A percentile compares a stretch with the other conserved stretches of the same genome.
phyloP scores from a whole-genome alignment of 2,888 invertebrate species.

The Rhagophthalmus giganteus region DNA sequence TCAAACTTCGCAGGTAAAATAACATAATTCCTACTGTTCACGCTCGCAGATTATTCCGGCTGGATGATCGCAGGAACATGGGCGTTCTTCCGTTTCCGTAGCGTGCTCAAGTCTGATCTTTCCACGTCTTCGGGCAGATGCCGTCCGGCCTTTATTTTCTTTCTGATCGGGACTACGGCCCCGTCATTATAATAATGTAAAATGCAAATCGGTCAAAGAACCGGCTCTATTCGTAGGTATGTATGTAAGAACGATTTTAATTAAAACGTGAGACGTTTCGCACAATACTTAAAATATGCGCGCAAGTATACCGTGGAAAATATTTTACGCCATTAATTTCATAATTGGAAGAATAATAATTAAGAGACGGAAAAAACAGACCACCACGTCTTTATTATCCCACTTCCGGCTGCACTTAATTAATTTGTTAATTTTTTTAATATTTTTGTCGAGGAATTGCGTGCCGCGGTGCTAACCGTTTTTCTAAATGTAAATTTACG shows the following conservation, averaged over 20 bases:
- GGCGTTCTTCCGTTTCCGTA: slow-evolving; percentile 24
- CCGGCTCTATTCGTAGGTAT: too few relatives aligned
- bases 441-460: slow-evolving; percentile 11
- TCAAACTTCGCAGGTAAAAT: slow-evolving; percentile 5
- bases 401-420: slow-evolving; percentile 16
- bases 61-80: slow-evolving; percentile 17
- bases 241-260: too few relatives aligned
- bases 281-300: too few relatives aligned
- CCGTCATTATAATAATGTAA: slow-evolving; percentile 1
- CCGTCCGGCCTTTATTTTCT: too few relatives aligned
- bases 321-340: background rate
- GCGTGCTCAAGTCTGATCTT: slow-evolving; percentile 9
- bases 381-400: slow-evolving; percentile 7
- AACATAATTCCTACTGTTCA: slow-evolving; percentile 20
- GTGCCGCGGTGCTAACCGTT: too few relatives aligned
- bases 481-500: too few relatives aligned
- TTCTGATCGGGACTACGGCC: slow-evolving; percentile 6
- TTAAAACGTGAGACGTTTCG: slow-evolving; percentile 6
- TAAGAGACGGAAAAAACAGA: slow-evolving; percentile 6
- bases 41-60: slow-evolving; percentile 25
- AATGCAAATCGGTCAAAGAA: slow-evolving; percentile 8
- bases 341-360: slow-evolving; percentile 1
- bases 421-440: slow-evolving; percentile 12
- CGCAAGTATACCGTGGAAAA: too few relatives aligned
- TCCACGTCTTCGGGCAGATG: too few relatives aligned